phyloP scores from a whole-genome alignment of 2,113 vertebrate species.

The Sylvietta virens region DNA sequence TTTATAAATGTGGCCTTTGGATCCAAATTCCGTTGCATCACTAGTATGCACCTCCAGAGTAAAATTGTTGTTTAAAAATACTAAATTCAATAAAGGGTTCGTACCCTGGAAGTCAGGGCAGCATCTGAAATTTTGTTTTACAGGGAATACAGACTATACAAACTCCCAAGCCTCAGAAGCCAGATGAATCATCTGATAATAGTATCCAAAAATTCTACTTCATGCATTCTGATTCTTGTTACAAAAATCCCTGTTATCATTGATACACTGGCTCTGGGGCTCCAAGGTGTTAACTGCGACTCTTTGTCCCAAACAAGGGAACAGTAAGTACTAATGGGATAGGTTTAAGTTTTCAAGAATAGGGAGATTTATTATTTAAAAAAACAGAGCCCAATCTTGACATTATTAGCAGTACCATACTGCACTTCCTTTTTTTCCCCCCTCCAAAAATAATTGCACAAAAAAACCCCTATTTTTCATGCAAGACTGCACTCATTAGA shows the following conservation, averaged over 20 bases:
- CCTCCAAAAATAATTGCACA: background rate
- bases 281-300: rapidly evolving
- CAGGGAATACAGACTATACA: background rate
- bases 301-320: background rate
- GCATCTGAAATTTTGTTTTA: background rate
- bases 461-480: background rate
- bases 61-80: background rate
- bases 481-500: background rate
- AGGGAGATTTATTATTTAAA: background rate
- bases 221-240: rapidly evolving
- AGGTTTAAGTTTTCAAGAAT: background rate
- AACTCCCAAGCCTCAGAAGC: background rate
- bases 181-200: background rate
- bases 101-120: background rate
- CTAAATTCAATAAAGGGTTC: background rate
- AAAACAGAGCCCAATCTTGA: background rate
- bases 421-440: background rate
- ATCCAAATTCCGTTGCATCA: background rate
- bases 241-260: rapidly evolving
- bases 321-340: background rate
- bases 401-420: background rate
- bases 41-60: background rate
- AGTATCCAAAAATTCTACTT: background rate
- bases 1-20: background rate
- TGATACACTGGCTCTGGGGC: background rate